Conservation (phyloP, 2,888 invertebrate species). For the Gonocerus acuteangulatus region DNA sequence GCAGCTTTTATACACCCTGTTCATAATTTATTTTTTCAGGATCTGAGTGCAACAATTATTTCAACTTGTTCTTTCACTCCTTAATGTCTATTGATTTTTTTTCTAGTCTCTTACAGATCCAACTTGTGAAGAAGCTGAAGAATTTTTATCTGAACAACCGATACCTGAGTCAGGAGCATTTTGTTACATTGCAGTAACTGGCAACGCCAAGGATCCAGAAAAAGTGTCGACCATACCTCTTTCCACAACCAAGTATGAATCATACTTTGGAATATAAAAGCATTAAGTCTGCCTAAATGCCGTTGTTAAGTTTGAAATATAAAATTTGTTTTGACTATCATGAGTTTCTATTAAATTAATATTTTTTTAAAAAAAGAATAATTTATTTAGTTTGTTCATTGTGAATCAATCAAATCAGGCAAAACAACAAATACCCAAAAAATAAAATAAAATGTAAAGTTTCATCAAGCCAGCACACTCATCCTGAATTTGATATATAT, state of each 20-base stretch:
- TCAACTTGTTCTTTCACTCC: neutral
- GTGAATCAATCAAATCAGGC: too few species aligned
- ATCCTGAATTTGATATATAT: too few species aligned
- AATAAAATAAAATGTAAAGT: too few species aligned
- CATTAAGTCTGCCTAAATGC: too few species aligned
- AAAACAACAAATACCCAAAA: too few species aligned
- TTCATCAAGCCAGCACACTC: too few species aligned
- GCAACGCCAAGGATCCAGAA: conserved; percentile 41
- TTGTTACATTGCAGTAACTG: conserved; percentile 50
- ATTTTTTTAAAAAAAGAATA: too few species aligned
- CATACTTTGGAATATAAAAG: neutral
- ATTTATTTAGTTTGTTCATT: too few species aligned
- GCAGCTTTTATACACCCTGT: neutral
- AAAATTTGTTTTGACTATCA: too few species aligned
- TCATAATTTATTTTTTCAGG: neutral
- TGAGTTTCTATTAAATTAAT: too few species aligned
- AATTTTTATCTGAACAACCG: conserved; percentile 47
- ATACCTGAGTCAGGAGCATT: conserved; percentile 50
- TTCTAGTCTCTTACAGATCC: conserved; percentile 47
- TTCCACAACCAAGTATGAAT: neutral
- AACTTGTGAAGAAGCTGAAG: conserved; percentile 45
- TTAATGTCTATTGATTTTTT: conserved; percentile 5
- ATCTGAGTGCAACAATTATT: neutral
- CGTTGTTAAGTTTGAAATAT: too few species aligned
- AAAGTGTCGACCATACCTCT: neutral